phyloP scores from a whole-genome alignment of 2,797 vertebrate genomes.

The Pachyuromys duprasi region DNA sequence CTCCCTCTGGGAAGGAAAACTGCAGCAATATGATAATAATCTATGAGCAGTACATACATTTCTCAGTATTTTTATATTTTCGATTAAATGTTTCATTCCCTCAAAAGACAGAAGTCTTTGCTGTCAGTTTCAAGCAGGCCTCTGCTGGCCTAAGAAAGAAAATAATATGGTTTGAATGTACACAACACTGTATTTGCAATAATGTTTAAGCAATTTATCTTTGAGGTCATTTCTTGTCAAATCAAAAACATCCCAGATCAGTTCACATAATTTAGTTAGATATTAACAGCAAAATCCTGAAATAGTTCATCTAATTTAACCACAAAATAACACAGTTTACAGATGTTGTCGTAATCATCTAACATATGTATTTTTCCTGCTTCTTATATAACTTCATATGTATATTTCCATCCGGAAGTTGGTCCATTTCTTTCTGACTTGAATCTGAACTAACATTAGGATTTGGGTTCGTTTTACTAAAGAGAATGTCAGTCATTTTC shows the following conservation, averaged over 20 bases:
- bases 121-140: not conserved
- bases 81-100: not conserved
- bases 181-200: not conserved
- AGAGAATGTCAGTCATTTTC: not conserved
- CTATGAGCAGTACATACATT: not conserved
- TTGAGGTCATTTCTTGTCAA: not conserved
- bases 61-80: conserved; percentile 4
- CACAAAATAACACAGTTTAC: not conserved
- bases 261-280: not conserved
- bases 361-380: not conserved
- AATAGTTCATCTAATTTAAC: not conserved
- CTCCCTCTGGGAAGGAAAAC: not conserved
- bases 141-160: not conserved
- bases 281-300: conserved; percentile 25
- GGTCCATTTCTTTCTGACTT: not conserved
- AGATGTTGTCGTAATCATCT: not conserved
- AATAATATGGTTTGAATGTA: not conserved
- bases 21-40: not conserved
- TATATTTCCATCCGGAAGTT: not conserved
- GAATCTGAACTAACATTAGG: not conserved
- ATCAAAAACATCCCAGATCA: not conserved
- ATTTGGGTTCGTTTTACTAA: not conserved
- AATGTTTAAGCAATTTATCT: conserved; percentile 1
- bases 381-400: not conserved
- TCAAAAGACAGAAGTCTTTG: conserved; percentile 14